Base-by-base conservation (phyloP, 2,888 invertebrate genomes). In the Liopterus haemorrhoidalis region DNA sequence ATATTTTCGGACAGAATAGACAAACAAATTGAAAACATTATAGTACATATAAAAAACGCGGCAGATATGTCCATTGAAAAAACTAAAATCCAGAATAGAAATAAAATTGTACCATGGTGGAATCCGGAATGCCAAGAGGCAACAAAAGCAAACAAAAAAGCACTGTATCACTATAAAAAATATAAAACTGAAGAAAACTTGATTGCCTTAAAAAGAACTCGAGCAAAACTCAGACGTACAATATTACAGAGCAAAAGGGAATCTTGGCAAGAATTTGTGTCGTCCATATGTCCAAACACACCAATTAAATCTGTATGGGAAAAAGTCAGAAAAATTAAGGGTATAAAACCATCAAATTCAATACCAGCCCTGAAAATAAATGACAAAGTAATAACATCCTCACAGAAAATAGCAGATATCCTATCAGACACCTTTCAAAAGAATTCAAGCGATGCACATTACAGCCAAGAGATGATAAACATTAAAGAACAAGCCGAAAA, bases 161-260 rank as follows among this genome's bases (percentile, higher is more conserved):
- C 31, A 31, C 31, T 31, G 14, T 31, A 31, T 9, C 14, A 12
- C 15, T 31, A 31, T 14, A 31, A 9, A 12, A 31, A 9, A 12
- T 18, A 31, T 14, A 15, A 12, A 31, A 31, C n/a, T 4, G 16
- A 31, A 31, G 31, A 31, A 31, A 31, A 31, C 18, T 9, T 31
- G 5, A 31, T 31, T 6, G 18, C 15, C 18, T 12, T 31, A 31
- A 31, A 31, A 31, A 15, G 31, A 4, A 31, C 31, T 18, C 15
- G 31, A 31, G 31, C 31, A 9, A 31, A 16, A 8, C 16, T 18
- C 9, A 31, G 14, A 31, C 15, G 14, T 16, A 31, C 31, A 15
- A 31, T 12, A 3, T 9, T 31, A 31, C 6, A 16, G 18, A 18
- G 6, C 8, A 31, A 31, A 31, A 31, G 18, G 18, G 16, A 12